Evolutionary conservation across 2,888 invertebrate genomes (phyloP).

Genomic region (Scaeva pyrastri): DNA sequence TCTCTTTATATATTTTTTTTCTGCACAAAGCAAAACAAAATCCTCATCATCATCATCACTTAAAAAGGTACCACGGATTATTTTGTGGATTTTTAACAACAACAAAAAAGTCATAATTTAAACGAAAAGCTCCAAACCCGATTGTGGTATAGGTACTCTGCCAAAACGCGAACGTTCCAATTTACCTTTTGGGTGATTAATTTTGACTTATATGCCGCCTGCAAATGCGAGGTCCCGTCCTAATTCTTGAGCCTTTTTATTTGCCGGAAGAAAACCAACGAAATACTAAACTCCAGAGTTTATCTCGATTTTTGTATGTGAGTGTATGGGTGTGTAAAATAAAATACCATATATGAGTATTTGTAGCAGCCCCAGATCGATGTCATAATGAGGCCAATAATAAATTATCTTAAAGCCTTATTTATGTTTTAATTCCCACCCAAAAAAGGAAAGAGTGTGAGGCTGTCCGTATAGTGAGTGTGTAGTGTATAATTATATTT

Average conservation of each 20-base stretch:
- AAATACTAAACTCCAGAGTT: constrained; percentile 55
- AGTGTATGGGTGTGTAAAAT: neutral
- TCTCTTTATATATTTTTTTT: constrained; percentile 37
- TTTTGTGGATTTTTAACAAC: constrained; percentile 46
- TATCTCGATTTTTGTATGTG: constrained; percentile 37
- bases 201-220: constrained; percentile 63
- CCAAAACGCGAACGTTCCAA: constrained; percentile 55
- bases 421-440: constrained; percentile 72
- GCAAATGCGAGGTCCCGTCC: constrained; percentile 17
- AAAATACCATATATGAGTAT: constrained; percentile 46
- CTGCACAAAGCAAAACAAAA: neutral
- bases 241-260: constrained; percentile 61
- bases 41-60: constrained; percentile 23
- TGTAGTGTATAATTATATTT: constrained; percentile 33
- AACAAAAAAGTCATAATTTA: constrained; percentile 64
- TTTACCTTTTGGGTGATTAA: constrained; percentile 70
- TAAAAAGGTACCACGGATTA: constrained; percentile 3
- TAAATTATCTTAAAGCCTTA: constrained; percentile 72
- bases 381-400: constrained; percentile 74
- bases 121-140: constrained; percentile 57
- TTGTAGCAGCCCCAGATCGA: constrained; percentile 41
- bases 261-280: constrained; percentile 59
- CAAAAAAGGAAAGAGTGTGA: constrained; percentile 35
- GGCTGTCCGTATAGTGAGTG: neutral
- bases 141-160: no score